Evolutionary conservation across 1,140 invertebrate genomes (phyloP), one percentile per base, ranked within the genome.

Genomic region (Drosophila takahashii): DNA sequence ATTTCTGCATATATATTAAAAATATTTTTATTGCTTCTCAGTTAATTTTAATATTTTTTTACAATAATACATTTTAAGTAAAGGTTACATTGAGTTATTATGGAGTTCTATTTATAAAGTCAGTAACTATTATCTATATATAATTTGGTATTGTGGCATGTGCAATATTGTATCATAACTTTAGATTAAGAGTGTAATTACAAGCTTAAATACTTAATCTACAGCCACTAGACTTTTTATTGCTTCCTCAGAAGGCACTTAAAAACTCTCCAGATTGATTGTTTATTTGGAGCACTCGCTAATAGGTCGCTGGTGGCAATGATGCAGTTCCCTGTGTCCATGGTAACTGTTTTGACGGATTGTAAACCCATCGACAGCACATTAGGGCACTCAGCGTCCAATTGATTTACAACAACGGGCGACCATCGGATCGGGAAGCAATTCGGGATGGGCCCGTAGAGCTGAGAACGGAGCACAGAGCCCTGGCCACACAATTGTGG

Each of bases 331-430:
- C 42, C 27, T 10, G 18, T 39, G 57, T 64, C 60, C 69, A 47
- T 77, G 74, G 66, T 52, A 75, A 81, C 66, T 81, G 81, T 87
- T 86, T 87, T 87, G 83, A 87, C 83, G 79, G 83, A 87, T 77
- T 87, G 83, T 87, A 87, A 87, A 87, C 75, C 84, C 80, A 87
- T 87, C 83, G 83, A 81, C 83, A 87, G 83, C 83, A 76, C 66
- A 87, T 87, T 79, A 75, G 79, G 65, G 75, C 83, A 79, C 75
- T 87, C 79, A 72, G 65, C 78, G 65, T 61, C 65, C 79, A 81
- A 87, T 86, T 81, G 83, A 78, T 78, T 86, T 73, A 77, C 69
- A 77, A 77, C 72, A 77, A 69, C 56, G 51, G 62, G 47, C 32
- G 34, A 65, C 58, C 48, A 47, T 29, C 34, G 37, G 22, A 36